phyloP scores from a whole-genome alignment of 2,113 vertebrate species.

The Atractosteus spatula region DNA sequence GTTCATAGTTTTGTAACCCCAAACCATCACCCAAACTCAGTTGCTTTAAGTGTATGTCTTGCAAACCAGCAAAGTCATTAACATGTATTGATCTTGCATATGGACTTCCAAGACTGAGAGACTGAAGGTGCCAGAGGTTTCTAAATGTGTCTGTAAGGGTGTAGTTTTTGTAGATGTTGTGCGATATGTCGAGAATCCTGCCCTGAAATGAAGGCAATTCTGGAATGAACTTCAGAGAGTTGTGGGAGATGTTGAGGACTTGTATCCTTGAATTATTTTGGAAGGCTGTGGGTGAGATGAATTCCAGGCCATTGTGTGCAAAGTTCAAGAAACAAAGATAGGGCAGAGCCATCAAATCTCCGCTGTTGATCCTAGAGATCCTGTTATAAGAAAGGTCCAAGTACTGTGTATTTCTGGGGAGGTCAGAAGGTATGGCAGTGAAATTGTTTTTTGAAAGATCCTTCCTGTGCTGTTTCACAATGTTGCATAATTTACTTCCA shows the following conservation, averaged over 20 bases:
- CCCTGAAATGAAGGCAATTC: slow-evolving; percentile 39
- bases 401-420: slow-evolving; percentile 38
- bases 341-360: slow-evolving; percentile 28
- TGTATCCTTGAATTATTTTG: slow-evolving; percentile 36
- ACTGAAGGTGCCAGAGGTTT: slow-evolving; percentile 30
- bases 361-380: slow-evolving; percentile 29
- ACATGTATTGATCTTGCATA: slow-evolving; percentile 30
- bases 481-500: slow-evolving; percentile 35
- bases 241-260: slow-evolving; percentile 53
- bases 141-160: slow-evolving; percentile 38
- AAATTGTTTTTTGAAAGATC: slow-evolving; percentile 42
- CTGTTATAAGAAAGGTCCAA: slow-evolving; percentile 54
- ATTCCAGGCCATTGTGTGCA: slow-evolving; percentile 42
- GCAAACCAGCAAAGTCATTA: slow-evolving; percentile 43
- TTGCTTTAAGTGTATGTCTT: slow-evolving; percentile 33
- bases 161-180: slow-evolving; percentile 46
- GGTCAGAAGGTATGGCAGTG: slow-evolving; percentile 34
- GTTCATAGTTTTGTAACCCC: slow-evolving; percentile 42
- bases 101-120: slow-evolving; percentile 43
- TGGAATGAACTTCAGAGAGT: slow-evolving; percentile 40
- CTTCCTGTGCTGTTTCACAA: slow-evolving; percentile 15
- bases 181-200: slow-evolving; percentile 44
- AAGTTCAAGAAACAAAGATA: slow-evolving; percentile 48
- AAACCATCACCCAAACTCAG: slow-evolving; percentile 38
- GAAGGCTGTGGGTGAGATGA: slow-evolving; percentile 42